Evolutionary conservation across 2,113 vertebrate genomes (phyloP), one percentile per base, ranked within the genome.

Genomic region (Percopsis transmontana): DNA sequence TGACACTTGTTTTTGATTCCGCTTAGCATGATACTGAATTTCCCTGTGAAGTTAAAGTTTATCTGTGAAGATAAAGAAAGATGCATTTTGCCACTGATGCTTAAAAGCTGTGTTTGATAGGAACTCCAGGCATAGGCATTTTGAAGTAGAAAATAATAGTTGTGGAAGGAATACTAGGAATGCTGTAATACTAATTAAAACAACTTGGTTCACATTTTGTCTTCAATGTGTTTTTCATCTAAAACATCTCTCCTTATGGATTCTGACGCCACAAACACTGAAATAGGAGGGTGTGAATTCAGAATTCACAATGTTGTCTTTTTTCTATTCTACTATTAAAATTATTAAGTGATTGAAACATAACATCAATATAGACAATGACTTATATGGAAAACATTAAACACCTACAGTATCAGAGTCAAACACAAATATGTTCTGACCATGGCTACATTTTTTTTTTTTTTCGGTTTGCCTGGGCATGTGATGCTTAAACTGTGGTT

Each of bases 1-100:
- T 65, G 62, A 69, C 55, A 50, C 86, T 79, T 83, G 77, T 87
- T 83, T 85, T 85, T 85, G 70, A 88, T 81, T 80, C 79, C 83
- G 79, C 75, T 72, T 70, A 79, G 91, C 92, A 92, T 92, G 91
- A 81, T 75, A 62, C 69, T 72, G 63, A 72, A 79, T 52, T 68
- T 84, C 51, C 70, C 69, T 60, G 64, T 73, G 72, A 33, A 33
- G 27, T 33, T 33, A 33, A 33, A 33, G 8, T n/a, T n/a, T n/a
- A n/a, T n/a, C n/a, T n/a, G n/a, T n/a, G n/a, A n/a, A n/a, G n/a
- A n/a, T n/a, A 6, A 33, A 70, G 57, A 73, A 52, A 57, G 70
- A 68, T 79, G 66, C 82, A 87, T 80, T 87, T 41, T 51, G 55
- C 53, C 70, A 58, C 77, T 24, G 58, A 62, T 71, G 64, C 82